Base-by-base conservation (phyloP, 2,113 vertebrate species). In the Myodes glareolus region DNA sequence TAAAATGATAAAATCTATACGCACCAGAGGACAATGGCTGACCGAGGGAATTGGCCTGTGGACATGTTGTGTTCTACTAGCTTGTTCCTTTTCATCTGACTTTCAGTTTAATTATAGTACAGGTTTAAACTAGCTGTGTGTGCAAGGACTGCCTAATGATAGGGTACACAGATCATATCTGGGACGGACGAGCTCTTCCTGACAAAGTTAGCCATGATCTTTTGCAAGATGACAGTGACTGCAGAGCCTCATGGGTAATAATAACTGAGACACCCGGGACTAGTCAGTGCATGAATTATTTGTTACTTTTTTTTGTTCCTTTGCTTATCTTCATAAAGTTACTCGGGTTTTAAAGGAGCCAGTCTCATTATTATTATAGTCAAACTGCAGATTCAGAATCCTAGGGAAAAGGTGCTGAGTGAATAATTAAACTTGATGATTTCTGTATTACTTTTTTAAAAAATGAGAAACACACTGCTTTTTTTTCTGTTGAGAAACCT, bases 1-100 rank as follows among this genome's bases (percentile, higher is more conserved):
- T 96, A 81, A 94, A 96, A 96, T 95, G 96, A 98, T 98, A 96
- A 97, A 90, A 97, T 98, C 96, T 96, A 42, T 94, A 88, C 82
- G 70, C 80, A 91, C 50, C 70, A 52, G 89, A 92, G 52, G 55
- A 97, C 97, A 97, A 93, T 92, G 92, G 88, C 68, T 50, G 70
- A 36, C 76, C 17, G 61, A 89, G 87, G 86, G 96, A 88, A 89
- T 93, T 95, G 82, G 27, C 78, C 68, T 80, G 70, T 68, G 52
- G 73, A 70, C 31, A 45, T 93, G 85, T 90, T 72, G 39, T 92
- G 72, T 86, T 63, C 45, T 4, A 88, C 84, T 81, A 86, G 84
- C n/a, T 31, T 39, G 52, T 63, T 77, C 86, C n/a, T 72, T 95
- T 70, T 70, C 52, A 52, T 88, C 85, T 91, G 88, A 52, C n/a